Percentiles rank a stretch among this genome's conserved stretches.
These are phyloP conservation scores for Pentamera pediparva DNA, from an alignment of 53 echinoderm and acorn worm species.

Conservation along the genomic window DNA sequence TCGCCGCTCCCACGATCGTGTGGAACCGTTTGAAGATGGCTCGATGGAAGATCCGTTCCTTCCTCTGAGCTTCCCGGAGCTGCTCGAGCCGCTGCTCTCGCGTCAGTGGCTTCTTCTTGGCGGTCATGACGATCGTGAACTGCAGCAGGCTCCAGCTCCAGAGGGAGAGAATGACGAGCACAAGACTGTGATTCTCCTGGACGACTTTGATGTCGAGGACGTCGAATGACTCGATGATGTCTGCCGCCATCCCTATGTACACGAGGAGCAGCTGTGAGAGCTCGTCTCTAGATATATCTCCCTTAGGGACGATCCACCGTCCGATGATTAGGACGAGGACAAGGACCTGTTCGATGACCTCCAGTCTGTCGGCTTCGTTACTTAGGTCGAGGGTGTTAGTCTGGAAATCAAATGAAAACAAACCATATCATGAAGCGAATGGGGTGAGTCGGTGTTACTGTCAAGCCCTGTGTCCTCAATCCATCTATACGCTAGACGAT, in stretches of 20 bases:
- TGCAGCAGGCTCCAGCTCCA: constrained; percentile 95
- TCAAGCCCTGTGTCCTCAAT: no score
- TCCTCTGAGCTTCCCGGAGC: constrained; percentile 4
- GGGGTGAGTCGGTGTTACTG: no score
- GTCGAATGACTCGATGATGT: constrained; percentile 92
- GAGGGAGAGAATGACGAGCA: constrained; percentile 65
- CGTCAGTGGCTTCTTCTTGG: constrained; percentile 49
- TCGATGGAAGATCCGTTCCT: constrained; percentile 40
- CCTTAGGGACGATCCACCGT: constrained; percentile 87
- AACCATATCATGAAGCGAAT: no score
- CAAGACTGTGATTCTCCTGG: constrained; percentile 52
- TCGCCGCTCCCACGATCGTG: constrained; percentile 23
- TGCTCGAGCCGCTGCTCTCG: neutral
- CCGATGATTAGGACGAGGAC: constrained; percentile 72
- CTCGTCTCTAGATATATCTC: constrained; percentile 72
- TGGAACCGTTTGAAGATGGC: constrained; percentile 62
- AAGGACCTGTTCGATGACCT: constrained; percentile 66
- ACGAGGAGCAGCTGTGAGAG: constrained; percentile 82
- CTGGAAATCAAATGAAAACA: no score
- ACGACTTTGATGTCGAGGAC: constrained; percentile 63
- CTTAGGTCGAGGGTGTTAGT: neutral
- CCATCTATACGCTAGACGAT: no score
- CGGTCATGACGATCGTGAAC: constrained; percentile 77
- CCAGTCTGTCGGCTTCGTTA: neutral
- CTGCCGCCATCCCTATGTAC: constrained; percentile 88